Conservation (phyloP, 2,113 vertebrate species). For the Nothoprocta pentlandii region DNA sequence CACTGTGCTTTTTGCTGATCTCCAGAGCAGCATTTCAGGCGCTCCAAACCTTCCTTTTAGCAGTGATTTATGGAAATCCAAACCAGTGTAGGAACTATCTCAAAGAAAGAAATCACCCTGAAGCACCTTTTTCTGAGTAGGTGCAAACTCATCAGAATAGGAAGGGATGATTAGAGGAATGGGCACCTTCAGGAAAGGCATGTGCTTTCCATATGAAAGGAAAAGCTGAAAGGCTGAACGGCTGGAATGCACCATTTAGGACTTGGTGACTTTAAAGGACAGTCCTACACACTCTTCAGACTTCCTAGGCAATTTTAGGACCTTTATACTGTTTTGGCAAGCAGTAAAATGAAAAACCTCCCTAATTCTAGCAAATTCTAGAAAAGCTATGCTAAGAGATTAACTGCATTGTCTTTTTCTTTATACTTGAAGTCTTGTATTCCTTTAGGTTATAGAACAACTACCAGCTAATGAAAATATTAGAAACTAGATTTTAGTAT, state of each 20-base stretch:
- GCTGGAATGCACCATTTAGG: neutral
- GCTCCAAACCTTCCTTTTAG: neutral
- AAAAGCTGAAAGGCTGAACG: neutral
- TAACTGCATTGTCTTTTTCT: neutral
- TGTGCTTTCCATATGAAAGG: constrained; percentile 5
- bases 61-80: constrained; percentile 25
- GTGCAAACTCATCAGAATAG: constrained; percentile 5
- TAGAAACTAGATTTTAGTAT: neutral
- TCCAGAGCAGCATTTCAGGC: neutral
- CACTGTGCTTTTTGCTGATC: neutral
- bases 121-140: constrained; percentile 9
- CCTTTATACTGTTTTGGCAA: neutral
- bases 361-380: neutral
- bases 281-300: neutral
- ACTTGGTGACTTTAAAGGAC: neutral
- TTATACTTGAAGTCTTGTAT: neutral
- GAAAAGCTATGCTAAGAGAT: neutral
- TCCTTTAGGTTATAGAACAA: neutral
- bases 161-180: constrained; percentile 6
- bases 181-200: constrained; percentile 24
- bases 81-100: neutral
- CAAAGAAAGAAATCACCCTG: constrained; percentile 6
- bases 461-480: constrained; percentile 8
- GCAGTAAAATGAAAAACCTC: neutral
- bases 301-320: neutral